A percentile compares a stretch with the other conserved stretches of the same genome.
These are phyloP conservation scores for Syngnathus scovelli DNA, from an alignment of 2,113 vertebrate species.

Conservation along the genomic window DNA sequence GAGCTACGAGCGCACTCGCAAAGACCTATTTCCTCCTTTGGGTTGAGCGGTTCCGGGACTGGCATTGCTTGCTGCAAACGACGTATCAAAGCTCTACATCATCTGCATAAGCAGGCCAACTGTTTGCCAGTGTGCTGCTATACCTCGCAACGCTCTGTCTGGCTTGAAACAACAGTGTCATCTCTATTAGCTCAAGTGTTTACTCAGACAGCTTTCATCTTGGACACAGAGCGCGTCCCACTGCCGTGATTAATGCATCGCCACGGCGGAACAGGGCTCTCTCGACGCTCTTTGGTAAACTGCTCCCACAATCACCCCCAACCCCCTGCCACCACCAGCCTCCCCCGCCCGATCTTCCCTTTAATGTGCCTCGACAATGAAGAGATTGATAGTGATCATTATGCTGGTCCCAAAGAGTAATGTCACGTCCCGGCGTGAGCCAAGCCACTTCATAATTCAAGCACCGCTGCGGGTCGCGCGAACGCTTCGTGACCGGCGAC, in stretches of 20 bases:
- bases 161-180: slow-evolving; percentile 28
- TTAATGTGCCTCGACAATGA: slow-evolving; percentile 71
- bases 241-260: slow-evolving; percentile 58
- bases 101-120: not conserved
- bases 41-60: not conserved
- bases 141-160: slow-evolving; percentile 21
- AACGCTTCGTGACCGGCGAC: not conserved
- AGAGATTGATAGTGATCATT: slow-evolving; percentile 79
- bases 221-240: slow-evolving; percentile 49
- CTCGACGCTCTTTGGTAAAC: slow-evolving; percentile 35
- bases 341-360: slow-evolving; percentile 72
- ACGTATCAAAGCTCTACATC: not conserved
- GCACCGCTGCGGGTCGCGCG: slow-evolving; percentile 61
- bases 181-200: slow-evolving; percentile 49
- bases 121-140: slow-evolving; percentile 19
- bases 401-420: slow-evolving; percentile 76
- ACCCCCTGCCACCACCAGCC: slow-evolving; percentile 43
- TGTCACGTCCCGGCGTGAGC: slow-evolving; percentile 69
- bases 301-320: not conserved
- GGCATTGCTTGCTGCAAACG: not conserved
- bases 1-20: not conserved
- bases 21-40: too few relatives aligned
- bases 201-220: slow-evolving; percentile 51
- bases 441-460: slow-evolving; percentile 72
- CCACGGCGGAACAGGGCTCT: slow-evolving; percentile 56